phyloP scores from a whole-genome alignment of 2,888 invertebrate species.

The Ophioninae sp. region DNA sequence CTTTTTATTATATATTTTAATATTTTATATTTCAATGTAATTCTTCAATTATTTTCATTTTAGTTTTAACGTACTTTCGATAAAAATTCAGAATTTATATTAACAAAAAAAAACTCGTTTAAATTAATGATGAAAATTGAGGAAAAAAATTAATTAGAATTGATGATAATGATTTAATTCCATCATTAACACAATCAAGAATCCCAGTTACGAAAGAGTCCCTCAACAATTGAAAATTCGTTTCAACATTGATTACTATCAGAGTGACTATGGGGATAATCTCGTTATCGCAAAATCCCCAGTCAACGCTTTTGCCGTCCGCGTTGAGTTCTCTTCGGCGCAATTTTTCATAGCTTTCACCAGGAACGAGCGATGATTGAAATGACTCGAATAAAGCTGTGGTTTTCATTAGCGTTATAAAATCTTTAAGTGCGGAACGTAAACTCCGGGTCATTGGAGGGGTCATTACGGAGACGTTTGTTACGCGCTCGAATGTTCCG shows the following conservation, averaged over 20 bases:
- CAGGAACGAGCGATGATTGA: constrained; percentile 24
- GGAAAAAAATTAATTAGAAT: no score
- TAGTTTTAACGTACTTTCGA: no score
- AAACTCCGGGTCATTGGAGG: constrained; percentile 47
- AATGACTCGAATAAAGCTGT: constrained; percentile 28
- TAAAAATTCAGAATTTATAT: no score
- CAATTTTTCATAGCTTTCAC: constrained; percentile 19
- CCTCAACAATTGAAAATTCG: not conserved
- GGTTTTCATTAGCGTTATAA: constrained; percentile 37
- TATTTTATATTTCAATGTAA: no score
- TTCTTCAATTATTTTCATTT: no score
- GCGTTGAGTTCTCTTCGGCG: not conserved
- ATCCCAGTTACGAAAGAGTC: not conserved
- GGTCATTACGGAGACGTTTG: constrained; percentile 48
- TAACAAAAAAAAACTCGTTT: no score
- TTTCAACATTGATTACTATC: not conserved
- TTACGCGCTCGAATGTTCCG: constrained; percentile 27
- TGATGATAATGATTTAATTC: no score
- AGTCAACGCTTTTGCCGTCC: not conserved
- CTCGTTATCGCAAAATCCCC: not conserved
- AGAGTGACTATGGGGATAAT: not conserved
- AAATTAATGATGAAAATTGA: no score
- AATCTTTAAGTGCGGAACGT: constrained; percentile 35
- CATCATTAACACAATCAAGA: no score
- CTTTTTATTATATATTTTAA: no score